phyloP scores from a whole-genome alignment of 2,888 invertebrate species.

The Malachius bipustulatus region DNA sequence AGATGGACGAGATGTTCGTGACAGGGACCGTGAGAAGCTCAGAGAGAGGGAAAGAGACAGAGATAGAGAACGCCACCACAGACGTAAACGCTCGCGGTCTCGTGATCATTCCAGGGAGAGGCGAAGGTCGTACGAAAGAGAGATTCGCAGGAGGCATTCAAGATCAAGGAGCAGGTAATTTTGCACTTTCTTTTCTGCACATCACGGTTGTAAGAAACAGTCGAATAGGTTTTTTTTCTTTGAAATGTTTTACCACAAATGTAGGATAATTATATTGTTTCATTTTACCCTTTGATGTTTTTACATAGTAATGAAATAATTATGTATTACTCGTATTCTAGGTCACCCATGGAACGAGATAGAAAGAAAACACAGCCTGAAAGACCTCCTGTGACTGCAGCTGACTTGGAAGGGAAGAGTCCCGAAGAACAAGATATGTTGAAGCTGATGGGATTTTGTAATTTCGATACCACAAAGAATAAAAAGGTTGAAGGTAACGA shows the following conservation, averaged over 20 bases:
- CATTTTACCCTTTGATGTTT: no score
- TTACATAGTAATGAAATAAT: no score
- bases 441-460: slow-evolving; percentile 93
- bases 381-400: slow-evolving; percentile 60
- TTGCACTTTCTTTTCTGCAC: no score
- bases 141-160: slow-evolving; percentile 35
- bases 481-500: slow-evolving; percentile 93
- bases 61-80: slow-evolving; percentile 33
- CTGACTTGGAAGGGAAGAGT: slow-evolving; percentile 81
- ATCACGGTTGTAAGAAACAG: no score
- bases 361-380: slow-evolving; percentile 35
- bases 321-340: slow-evolving; percentile 28
- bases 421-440: slow-evolving; percentile 92
- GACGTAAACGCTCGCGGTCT: slow-evolving; percentile 32
- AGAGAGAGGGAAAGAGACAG: slow-evolving; percentile 40
- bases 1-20: slow-evolving; percentile 42
- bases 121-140: slow-evolving; percentile 37
- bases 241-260: no score
- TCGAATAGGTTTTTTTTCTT: no score
- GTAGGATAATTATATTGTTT: no score
- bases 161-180: slow-evolving; percentile 28
- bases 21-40: slow-evolving; percentile 39
- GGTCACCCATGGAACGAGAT: slow-evolving; percentile 28
- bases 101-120: slow-evolving; percentile 37
- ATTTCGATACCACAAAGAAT: slow-evolving; percentile 92